Percentiles rank a stretch among this genome's conserved stretches.
Conservation (phyloP, 2,888 invertebrate species). For the Trilocha varians region DNA sequence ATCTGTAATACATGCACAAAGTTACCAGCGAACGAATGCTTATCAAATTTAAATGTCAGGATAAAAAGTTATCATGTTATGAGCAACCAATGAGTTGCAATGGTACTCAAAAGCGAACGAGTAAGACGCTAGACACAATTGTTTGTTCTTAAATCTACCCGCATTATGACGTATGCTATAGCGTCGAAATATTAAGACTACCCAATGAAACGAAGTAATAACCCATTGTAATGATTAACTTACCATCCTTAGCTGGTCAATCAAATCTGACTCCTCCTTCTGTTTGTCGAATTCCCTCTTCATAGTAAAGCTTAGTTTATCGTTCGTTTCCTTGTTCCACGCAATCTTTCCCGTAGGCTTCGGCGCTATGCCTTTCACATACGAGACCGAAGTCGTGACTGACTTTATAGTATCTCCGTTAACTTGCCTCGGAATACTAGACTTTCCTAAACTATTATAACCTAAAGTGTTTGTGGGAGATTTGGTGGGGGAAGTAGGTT, state of each 20-base stretch:
- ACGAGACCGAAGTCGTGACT: constrained; percentile 72
- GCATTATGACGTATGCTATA: too few relatives aligned
- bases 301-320: constrained; percentile 92
- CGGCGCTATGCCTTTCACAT: constrained; percentile 70
- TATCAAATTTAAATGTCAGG: too few relatives aligned
- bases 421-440: constrained; percentile 48
- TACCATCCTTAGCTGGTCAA: constrained; percentile 88
- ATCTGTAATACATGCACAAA: constrained; percentile 72
- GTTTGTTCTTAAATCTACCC: too few relatives aligned
- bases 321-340: constrained; percentile 81
- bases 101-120: too few relatives aligned
- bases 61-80: too few relatives aligned
- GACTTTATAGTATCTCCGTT: constrained; percentile 63
- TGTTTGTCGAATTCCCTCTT: constrained; percentile 92
- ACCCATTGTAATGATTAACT: constrained; percentile 44
- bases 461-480: constrained; percentile 73
- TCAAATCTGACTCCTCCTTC: constrained; percentile 88
- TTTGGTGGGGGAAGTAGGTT: constrained; percentile 79
- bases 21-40: too few relatives aligned
- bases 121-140: too few relatives aligned
- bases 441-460: constrained; percentile 67
- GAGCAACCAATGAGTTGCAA: too few relatives aligned
- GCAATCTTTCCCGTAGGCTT: constrained; percentile 72
- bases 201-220: too few relatives aligned
- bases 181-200: too few relatives aligned